Conservation (phyloP, 2,888 invertebrate genomes). For the Caenorhabditis macrosperma region DNA sequence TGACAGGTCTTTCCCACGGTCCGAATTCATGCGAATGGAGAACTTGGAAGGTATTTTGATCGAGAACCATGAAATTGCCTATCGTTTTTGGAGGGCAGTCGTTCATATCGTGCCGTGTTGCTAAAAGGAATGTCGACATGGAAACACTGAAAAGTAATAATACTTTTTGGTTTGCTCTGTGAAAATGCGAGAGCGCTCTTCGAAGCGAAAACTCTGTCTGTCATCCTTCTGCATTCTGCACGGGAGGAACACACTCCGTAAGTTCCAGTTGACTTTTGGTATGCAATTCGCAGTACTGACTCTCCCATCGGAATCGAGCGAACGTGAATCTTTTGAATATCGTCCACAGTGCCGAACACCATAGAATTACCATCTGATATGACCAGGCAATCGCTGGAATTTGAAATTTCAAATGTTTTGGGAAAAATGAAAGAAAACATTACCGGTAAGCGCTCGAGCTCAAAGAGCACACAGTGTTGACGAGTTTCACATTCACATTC, state of each 20-base stretch:
- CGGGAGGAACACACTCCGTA: slow-evolving; percentile 92
- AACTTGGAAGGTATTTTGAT: slow-evolving; percentile 97
- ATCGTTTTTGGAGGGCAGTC: slow-evolving; percentile 83
- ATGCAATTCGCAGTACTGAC: slow-evolving; percentile 92
- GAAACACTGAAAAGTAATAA: background rate
- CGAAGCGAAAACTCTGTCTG: slow-evolving; percentile 34
- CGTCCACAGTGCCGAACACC: slow-evolving; percentile 84
- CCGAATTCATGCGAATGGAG: slow-evolving; percentile 94
- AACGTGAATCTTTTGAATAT: slow-evolving; percentile 78
- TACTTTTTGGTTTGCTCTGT: slow-evolving; percentile 32
- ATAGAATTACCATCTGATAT: slow-evolving; percentile 91
- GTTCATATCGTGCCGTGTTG: slow-evolving; percentile 8
- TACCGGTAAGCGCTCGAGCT: slow-evolving; percentile 93
- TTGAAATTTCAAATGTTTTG: too few species aligned
- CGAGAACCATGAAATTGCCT: slow-evolving; percentile 87
- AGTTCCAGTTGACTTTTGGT: slow-evolving; percentile 89
- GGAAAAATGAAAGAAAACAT: too few species aligned
- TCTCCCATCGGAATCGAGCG: slow-evolving; percentile 93
- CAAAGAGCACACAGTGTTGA: slow-evolving; percentile 97
- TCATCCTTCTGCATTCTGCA: slow-evolving; percentile 86
- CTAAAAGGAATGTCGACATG: slow-evolving; percentile 5
- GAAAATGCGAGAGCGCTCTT: slow-evolving; percentile 21
- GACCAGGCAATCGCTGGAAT: slow-evolving; percentile 84
- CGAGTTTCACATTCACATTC: slow-evolving; percentile 83
- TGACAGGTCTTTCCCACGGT: slow-evolving; percentile 85